Evolutionary conservation across 2,113 vertebrate species (phyloP), one percentile per base, ranked within the genome.

Genomic region (Psephotus haematonotus): DNA sequence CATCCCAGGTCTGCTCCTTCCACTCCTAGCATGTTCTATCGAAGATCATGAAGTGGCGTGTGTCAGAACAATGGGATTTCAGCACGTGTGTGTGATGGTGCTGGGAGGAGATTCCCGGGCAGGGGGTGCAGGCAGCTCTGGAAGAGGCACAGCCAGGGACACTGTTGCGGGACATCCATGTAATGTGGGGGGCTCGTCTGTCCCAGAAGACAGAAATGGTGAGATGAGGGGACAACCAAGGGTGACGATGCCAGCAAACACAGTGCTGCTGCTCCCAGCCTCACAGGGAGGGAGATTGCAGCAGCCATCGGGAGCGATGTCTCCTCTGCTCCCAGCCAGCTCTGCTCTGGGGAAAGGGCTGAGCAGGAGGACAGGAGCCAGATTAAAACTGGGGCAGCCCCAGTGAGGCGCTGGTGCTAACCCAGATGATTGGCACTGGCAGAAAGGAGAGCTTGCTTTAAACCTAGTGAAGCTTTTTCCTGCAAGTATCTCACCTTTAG

Each of bases 121-220:
- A 70, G 53, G 50, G 52, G 13, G 29, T 1, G 10, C 52, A 14
- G 70, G n/a, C 47, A 74, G 69, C 52, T 23, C 33, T 46, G 71
- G 11, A 18, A 24, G 19, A 27, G 15, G 31, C 33, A 10, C 55
- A 27, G 64, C 28, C 0, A 0, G 37, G 52, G 24, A 23, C 7
- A 4, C 25, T 0, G 0, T 15, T 35, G 23, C 0, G 3, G 33
- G 43, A 44, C 65, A 64, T 13, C 17, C 35, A 1, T 0, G 1
- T 11, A 35, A 31, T 2, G 7, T 27, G 6, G 8, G 4, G 5
- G 3, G 5, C 7, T 50, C 18, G 9, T n/a, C 71, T 25, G 11
- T 15, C 60, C 65, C 13, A 1, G 59, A 39, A 44, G 12, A 5
- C n/a, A 17, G 47, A 49, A 82, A 39, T 1, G 13, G 25, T 3